Conservation (phyloP, 2,113 vertebrate species). For the Leiothrix lutea region DNA sequence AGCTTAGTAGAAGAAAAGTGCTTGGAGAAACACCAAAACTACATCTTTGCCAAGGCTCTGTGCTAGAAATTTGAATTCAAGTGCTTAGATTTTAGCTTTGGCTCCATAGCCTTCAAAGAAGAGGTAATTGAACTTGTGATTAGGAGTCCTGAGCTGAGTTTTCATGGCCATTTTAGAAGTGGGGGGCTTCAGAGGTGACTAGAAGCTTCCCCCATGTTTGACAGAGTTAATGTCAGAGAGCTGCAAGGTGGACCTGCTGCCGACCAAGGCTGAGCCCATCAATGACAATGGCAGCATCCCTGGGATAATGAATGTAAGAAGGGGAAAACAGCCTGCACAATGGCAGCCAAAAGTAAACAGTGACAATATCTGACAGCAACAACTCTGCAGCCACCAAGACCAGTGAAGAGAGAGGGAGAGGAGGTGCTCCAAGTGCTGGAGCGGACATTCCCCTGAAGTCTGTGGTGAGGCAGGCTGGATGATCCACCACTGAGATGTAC, state of each 20-base stretch:
- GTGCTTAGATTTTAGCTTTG: neutral
- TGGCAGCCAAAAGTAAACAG: neutral
- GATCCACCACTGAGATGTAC: neutral
- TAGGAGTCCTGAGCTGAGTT: neutral
- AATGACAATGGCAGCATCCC: rapidly evolving
- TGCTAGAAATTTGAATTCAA: neutral
- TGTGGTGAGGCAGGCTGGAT: neutral
- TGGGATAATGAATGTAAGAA: rapidly evolving
- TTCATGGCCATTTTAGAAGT: neutral
- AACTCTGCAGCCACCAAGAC: neutral
- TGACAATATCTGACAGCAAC: neutral
- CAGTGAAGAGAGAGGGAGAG: neutral
- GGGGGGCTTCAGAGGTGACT: neutral
- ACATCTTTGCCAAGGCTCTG: neutral
- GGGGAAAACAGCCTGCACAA: neutral
- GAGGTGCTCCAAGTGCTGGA: neutral
- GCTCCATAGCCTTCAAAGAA: neutral
- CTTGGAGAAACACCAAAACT: constrained; percentile 15
- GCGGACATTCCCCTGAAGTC: neutral
- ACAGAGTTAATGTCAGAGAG: neutral
- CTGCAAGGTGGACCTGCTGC: rapidly evolving
- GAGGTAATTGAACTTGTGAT: neutral
- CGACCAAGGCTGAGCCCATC: neutral
- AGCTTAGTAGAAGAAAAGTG: neutral
- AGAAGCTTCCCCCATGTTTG: neutral